Evolutionary conservation across 2,797 vertebrate species (phyloP), one percentile per base, ranked within the genome.

Genomic region (Pyrocephalus nanus): DNA sequence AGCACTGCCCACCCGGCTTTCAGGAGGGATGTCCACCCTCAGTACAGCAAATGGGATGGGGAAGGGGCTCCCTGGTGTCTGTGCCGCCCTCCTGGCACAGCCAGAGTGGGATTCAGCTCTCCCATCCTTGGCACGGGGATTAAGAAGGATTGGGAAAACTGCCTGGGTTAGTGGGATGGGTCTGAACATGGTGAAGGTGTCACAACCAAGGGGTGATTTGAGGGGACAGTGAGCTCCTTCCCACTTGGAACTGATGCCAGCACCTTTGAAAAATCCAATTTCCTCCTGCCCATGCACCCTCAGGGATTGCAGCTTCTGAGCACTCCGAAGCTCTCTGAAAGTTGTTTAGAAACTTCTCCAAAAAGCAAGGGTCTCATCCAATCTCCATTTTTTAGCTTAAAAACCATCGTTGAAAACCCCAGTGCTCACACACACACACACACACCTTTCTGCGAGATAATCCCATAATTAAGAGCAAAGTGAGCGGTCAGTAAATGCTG

Each of bases 341-440:
- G 15, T 14, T 23, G 17, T 12, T 29, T 47, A 20, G 9, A n/a
- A 57, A 27, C 3, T 73, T 42, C 71, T 32, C 53, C 13, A 13
- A 5, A 40, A 61, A 42, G 17, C 0, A 18, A 3, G 0, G 4
- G 9, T 32, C 30, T 57, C 42, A 15, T 9, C 23, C 26, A 23
- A 36, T 42, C n/a, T 17, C 53, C 2, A 2, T 23, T 84, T 83
- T 70, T 62, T 1, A 34, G 42, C 45, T 34, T 18, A 6, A 86
- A 79, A 79, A 6, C 54, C 48, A 6, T 12, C 0, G 0, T 2
- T 3, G 19, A 26, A 27, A 0, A 1, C 47, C 18, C 55, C 36
- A 20, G 54, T 1, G 1, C 58, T 71, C n/a, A n/a, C n/a, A n/a
- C n/a, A n/a, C n/a, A n/a, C n/a, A n/a, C n/a, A n/a, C n/a, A n/a